These are phyloP conservation scores for Catharus fuscescens DNA, from an alignment of 2,113 vertebrate species.

Conservation along the genomic window DNA sequence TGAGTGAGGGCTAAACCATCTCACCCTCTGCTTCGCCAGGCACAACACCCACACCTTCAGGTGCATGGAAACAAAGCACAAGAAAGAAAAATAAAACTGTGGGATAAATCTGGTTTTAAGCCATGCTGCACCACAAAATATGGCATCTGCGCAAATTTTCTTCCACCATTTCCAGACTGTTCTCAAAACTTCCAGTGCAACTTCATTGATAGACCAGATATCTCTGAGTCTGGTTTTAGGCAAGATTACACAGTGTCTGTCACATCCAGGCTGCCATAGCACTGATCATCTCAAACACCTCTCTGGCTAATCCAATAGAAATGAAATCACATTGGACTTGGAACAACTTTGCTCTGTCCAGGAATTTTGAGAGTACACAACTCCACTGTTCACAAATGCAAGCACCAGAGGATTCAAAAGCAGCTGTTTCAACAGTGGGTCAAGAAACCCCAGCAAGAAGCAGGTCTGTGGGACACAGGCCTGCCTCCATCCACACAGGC, in stretches of 20 bases:
- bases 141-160: rapidly evolving
- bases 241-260: neutral
- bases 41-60: neutral
- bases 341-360: neutral
- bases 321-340: neutral
- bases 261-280: neutral
- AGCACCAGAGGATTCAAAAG: neutral
- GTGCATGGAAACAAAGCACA: neutral
- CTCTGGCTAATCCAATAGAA: neutral
- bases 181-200: neutral
- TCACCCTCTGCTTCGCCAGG: neutral
- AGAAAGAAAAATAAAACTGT: neutral
- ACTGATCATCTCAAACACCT: neutral
- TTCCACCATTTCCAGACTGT: neutral
- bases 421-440: neutral
- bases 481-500: neutral
- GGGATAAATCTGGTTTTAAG: neutral
- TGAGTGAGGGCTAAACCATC: neutral
- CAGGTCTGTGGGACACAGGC: neutral
- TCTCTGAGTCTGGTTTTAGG: neutral
- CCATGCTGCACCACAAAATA: neutral
- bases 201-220: neutral
- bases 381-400: neutral
- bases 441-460: neutral
- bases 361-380: neutral